A percentile compares a stretch with the other conserved stretches of the same genome.
Conservation (phyloP, 2,888 invertebrate species). For the Busseola fusca region DNA sequence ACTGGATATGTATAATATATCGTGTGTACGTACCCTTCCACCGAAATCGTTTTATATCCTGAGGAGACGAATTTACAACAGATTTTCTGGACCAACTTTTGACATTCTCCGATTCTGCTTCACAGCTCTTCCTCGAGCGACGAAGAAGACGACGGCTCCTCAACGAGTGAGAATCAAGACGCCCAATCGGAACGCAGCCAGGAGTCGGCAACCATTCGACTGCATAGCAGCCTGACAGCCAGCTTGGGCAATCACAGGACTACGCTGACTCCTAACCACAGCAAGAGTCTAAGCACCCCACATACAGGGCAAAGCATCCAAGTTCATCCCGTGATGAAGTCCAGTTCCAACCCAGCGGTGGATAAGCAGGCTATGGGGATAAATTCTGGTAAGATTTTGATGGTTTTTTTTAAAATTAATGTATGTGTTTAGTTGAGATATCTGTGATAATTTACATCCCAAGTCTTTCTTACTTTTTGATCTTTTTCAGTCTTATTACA, state of each 20-base stretch:
- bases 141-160: constrained; percentile 89
- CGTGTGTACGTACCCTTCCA: neutral
- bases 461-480: neutral
- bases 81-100: neutral
- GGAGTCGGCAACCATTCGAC: constrained; percentile 75
- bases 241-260: constrained; percentile 68
- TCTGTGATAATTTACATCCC: constrained; percentile 7
- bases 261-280: constrained; percentile 80
- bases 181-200: constrained; percentile 82
- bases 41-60: neutral
- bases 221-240: constrained; percentile 70
- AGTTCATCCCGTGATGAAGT: constrained; percentile 86
- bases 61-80: neutral
- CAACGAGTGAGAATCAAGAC: constrained; percentile 84
- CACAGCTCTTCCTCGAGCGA: constrained; percentile 93
- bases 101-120: neutral
- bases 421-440: constrained; percentile 19
- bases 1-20: no score
- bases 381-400: constrained; percentile 74
- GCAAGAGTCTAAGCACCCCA: constrained; percentile 84
- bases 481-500: neutral
- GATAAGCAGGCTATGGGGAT: constrained; percentile 88
- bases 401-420: neutral
- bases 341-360: constrained; percentile 86
- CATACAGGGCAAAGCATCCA: constrained; percentile 83